phyloP scores from a whole-genome alignment of 2,113 vertebrate species.

The Thymallus thymallus region DNA sequence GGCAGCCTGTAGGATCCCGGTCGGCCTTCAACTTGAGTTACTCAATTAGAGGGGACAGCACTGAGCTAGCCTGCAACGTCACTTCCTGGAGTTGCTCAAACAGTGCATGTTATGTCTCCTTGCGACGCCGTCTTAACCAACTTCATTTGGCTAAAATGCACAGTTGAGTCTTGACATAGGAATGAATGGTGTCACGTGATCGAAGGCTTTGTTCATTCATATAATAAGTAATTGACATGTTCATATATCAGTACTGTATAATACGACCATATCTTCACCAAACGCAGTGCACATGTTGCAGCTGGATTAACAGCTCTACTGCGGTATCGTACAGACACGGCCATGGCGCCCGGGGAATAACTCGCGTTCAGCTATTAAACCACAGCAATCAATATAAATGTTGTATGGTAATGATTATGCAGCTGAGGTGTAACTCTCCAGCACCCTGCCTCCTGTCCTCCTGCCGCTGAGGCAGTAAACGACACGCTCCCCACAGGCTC shows the following conservation, averaged over 20 bases:
- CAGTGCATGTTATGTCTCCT: too few species aligned
- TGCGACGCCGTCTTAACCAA: too few species aligned
- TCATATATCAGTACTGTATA: slow-evolving; percentile 10
- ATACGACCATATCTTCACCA: slow-evolving; percentile 31
- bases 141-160: too few species aligned
- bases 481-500: slow-evolving; percentile 49
- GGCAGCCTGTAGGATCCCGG: too few species aligned
- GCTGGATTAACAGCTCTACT: slow-evolving; percentile 59
- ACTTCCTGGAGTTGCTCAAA: too few species aligned
- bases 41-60: too few species aligned
- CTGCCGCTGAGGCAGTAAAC: background rate
- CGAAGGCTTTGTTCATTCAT: too few species aligned
- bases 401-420: slow-evolving; percentile 75
- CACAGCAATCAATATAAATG: slow-evolving; percentile 78
- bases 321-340: slow-evolving; percentile 45
- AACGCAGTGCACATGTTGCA: slow-evolving; percentile 51
- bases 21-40: too few species aligned
- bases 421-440: slow-evolving; percentile 55
- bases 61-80: too few species aligned
- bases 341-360: slow-evolving; percentile 59
- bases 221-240: too few species aligned
- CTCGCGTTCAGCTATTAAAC: slow-evolving; percentile 71
- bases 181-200: too few species aligned
- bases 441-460: slow-evolving; percentile 37
- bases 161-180: too few species aligned